Evolutionary conservation across 2,113 vertebrate species (phyloP).

Genomic region (Morone chrysops): DNA sequence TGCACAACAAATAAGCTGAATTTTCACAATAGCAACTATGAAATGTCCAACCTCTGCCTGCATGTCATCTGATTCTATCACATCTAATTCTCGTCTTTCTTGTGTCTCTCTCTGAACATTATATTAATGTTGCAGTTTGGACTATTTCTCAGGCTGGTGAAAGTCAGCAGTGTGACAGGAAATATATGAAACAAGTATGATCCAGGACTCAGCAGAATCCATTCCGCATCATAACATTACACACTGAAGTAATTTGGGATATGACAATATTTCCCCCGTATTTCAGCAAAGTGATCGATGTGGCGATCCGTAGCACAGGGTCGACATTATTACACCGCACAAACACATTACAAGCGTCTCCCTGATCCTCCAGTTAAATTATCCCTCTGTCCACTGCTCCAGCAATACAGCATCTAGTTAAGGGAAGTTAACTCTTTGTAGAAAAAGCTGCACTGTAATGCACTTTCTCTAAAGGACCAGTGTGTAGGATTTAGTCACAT

Average conservation of each 20-base stretch:
- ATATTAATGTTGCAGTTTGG: slow-evolving; percentile 8
- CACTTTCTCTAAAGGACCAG: too few relatives aligned
- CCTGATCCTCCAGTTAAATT: slow-evolving; percentile 65
- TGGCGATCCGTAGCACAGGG: slow-evolving; percentile 51
- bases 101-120: not conserved
- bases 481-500: too few relatives aligned
- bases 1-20: not conserved
- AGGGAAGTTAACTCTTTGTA: slow-evolving; percentile 13
- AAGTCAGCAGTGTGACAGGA: slow-evolving; percentile 32
- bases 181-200: slow-evolving; percentile 6
- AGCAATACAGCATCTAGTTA: slow-evolving; percentile 13
- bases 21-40: not conserved
- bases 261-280: slow-evolving; percentile 53
- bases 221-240: slow-evolving; percentile 37
- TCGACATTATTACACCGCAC: slow-evolving; percentile 65
- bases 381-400: slow-evolving; percentile 47
- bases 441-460: not conserved
- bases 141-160: not conserved
- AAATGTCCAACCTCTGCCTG: not conserved
- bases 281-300: slow-evolving; percentile 74
- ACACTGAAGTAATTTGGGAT: slow-evolving; percentile 59
- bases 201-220: slow-evolving; percentile 23
- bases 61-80: not conserved
- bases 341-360: slow-evolving; percentile 61
- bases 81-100: not conserved